Conservation (phyloP, 2,113 vertebrate species). For the Limnothrissa miodon region DNA sequence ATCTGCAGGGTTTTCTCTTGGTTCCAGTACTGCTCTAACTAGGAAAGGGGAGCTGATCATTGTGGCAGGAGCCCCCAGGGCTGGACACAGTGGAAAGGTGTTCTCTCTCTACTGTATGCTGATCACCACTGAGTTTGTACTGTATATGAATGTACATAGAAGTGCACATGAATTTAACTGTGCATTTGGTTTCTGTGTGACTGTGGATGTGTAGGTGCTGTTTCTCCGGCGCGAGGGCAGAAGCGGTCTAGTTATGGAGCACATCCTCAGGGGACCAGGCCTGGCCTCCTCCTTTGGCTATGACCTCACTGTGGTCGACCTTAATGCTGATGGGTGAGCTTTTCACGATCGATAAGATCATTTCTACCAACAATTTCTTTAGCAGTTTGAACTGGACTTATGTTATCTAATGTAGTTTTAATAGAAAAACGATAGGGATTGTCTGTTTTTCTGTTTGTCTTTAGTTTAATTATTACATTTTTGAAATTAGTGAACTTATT, state of each 20-base stretch:
- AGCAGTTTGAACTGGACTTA: no score
- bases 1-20: not conserved
- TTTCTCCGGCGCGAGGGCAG: constrained; percentile 61
- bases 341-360: no score
- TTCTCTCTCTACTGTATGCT: not conserved
- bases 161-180: not conserved
- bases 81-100: not conserved
- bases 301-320: constrained; percentile 85
- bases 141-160: not conserved
- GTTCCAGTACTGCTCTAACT: constrained; percentile 46
- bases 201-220: constrained; percentile 65
- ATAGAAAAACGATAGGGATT: no score
- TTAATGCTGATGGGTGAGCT: constrained; percentile 83
- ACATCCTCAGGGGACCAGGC: constrained; percentile 83
- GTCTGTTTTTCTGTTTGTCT: no score
- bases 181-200: no score
- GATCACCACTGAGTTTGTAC: not conserved
- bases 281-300: constrained; percentile 94
- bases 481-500: no score
- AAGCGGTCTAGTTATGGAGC: constrained; percentile 68
- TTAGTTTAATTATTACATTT: no score
- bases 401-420: no score
- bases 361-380: no score
- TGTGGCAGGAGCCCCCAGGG: constrained; percentile 43
- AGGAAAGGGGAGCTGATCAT: constrained; percentile 39